Percentiles rank a stretch among this genome's conserved stretches.
phyloP scores from a whole-genome alignment of 2,888 invertebrate genomes.

The Nesidiocoris tenuis region DNA sequence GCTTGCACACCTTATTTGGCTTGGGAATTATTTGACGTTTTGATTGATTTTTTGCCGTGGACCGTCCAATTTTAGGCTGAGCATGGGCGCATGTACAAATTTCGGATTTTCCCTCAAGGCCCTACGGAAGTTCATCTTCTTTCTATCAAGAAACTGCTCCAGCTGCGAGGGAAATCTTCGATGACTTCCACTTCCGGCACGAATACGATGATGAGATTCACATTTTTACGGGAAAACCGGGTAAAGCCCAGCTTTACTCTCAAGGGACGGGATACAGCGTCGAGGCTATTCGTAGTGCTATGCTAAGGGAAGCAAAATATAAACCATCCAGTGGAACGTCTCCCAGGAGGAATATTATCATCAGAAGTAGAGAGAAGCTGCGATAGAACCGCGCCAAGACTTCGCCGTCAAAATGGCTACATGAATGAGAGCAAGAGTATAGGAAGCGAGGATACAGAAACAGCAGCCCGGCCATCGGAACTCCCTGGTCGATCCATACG shows the following conservation, averaged over 20 bases:
- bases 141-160: too few relatives aligned
- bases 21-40: too few relatives aligned
- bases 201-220: not conserved
- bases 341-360: constrained; percentile 21
- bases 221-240: not conserved
- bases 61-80: too few relatives aligned
- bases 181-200: not conserved
- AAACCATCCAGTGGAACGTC: constrained; percentile 14
- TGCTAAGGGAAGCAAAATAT: not conserved
- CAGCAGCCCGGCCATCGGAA: not conserved
- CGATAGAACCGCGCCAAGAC: not conserved
- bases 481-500: not conserved
- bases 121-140: too few relatives aligned
- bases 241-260: not conserved
- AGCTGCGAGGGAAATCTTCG: too few relatives aligned
- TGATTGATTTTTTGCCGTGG: too few relatives aligned
- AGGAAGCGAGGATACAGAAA: not conserved
- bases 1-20: too few relatives aligned
- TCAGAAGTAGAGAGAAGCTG: not conserved
- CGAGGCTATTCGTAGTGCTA: not conserved
- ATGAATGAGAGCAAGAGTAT: too few relatives aligned
- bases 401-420: not conserved
- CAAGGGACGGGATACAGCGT: not conserved
- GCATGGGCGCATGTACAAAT: too few relatives aligned
- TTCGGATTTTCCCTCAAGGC: too few relatives aligned